Percentiles rank a stretch among this genome's conserved stretches.
These are phyloP conservation scores for Plecturocebus donacophilus DNA, from an alignment of 2,113 vertebrate species.

Conservation along the genomic window DNA sequence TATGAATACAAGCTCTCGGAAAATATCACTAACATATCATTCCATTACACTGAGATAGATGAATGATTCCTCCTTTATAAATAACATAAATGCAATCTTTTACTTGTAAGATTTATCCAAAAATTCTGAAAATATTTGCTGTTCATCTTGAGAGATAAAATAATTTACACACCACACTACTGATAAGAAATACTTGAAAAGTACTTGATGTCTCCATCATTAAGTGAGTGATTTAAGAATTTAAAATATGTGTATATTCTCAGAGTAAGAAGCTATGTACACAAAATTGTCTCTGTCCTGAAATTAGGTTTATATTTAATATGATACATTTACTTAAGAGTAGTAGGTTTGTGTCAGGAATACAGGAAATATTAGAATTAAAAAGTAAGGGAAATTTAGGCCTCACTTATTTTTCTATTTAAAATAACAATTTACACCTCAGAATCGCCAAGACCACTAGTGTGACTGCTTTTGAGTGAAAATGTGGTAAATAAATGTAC, in stretches of 20 bases:
- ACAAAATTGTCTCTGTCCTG: neutral
- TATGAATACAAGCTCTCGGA: neutral
- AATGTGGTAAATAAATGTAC: neutral
- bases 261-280: neutral
- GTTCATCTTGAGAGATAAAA: slow-evolving; percentile 23
- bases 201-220: neutral
- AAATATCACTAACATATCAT: neutral
- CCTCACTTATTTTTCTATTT: neutral
- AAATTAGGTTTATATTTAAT: slow-evolving; percentile 1
- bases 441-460: neutral
- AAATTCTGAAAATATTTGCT: slow-evolving; percentile 15
- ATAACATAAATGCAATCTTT: slow-evolving; percentile 42
- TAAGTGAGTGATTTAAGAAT: neutral
- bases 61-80: slow-evolving; percentile 26
- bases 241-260: neutral
- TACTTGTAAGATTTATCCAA: slow-evolving; percentile 25
- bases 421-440: neutral
- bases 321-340: neutral
- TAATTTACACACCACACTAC: neutral
- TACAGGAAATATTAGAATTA: neutral
- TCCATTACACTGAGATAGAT: neutral
- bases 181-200: neutral
- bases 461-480: neutral
- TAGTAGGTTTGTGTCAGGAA: neutral
- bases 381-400: neutral